phyloP scores from a whole-genome alignment of 2,113 vertebrate species.

The Casuarius casuarius region DNA sequence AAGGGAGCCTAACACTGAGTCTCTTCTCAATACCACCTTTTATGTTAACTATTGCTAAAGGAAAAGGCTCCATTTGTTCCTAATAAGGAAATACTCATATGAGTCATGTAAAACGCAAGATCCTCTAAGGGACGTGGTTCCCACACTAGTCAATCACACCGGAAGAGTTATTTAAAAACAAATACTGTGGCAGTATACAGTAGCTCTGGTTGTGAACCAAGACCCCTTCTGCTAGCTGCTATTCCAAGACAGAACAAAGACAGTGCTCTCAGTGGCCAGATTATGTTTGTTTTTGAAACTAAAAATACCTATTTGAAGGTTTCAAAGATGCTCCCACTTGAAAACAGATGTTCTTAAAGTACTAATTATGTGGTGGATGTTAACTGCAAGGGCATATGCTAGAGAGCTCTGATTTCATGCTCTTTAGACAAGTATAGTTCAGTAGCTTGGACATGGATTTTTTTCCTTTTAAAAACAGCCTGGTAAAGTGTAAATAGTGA shows the following conservation, averaged over 20 bases:
- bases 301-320: constrained; percentile 14
- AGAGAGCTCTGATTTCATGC: not conserved
- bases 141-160: not conserved
- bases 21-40: not conserved
- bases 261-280: not conserved
- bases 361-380: constrained; percentile 29
- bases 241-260: not conserved
- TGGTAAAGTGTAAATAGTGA: not conserved
- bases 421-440: not conserved
- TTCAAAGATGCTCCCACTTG: not conserved
- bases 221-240: not conserved
- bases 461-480: not conserved
- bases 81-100: not conserved
- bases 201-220: not conserved
- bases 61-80: not conserved
- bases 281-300: not conserved
- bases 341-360: constrained; percentile 1
- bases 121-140: not conserved
- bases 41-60: not conserved
- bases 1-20: not conserved
- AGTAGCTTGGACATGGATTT: not conserved
- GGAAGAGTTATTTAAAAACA: not conserved
- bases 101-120: not conserved
- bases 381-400: constrained; percentile 2
- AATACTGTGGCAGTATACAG: not conserved